phyloP scores from a whole-genome alignment of 2,797 vertebrate species.

The Philypnodon macrostomus region DNA sequence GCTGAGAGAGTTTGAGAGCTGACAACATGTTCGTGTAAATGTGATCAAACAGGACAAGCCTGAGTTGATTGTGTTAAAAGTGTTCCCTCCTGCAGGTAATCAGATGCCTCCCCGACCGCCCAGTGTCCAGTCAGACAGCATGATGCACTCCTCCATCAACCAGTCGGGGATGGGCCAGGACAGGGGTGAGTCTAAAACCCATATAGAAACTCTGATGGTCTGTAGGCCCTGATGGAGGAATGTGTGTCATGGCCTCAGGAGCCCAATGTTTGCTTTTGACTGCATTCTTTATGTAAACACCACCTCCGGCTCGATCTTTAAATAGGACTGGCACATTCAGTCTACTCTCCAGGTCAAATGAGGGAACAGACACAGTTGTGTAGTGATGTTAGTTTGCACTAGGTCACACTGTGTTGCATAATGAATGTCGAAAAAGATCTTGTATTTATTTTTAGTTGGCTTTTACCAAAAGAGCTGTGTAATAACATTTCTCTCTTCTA shows the following conservation, averaged over 20 bases:
- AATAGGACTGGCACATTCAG: conserved; percentile 21
- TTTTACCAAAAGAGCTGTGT: background rate
- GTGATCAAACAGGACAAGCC: background rate
- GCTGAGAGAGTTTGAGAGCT: conserved; percentile 6
- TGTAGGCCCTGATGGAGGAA: background rate
- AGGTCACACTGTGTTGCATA: background rate
- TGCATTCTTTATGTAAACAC: conserved; percentile 26
- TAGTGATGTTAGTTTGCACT: conserved; percentile 6
- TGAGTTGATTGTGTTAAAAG: background rate
- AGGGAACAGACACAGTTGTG: conserved; percentile 15
- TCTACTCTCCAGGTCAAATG: conserved; percentile 25
- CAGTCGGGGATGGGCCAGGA: conserved; percentile 92
- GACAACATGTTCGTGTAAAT: conserved; percentile 2
- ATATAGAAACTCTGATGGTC: background rate
- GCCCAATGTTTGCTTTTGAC: conserved; percentile 31
- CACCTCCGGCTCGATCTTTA: conserved; percentile 28
- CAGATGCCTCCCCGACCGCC: conserved; percentile 98
- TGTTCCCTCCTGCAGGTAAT: conserved; percentile 78
- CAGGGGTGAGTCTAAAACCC: conserved; percentile 78
- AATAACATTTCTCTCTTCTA: background rate
- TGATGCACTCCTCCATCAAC: conserved; percentile 94
- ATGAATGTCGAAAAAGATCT: conserved; percentile 6
- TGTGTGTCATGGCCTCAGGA: conserved; percentile 6
- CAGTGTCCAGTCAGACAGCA: conserved; percentile 93
- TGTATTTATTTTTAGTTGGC: background rate